Conservation (phyloP, 2,113 vertebrate genomes). For the Oreochromis aureus region DNA sequence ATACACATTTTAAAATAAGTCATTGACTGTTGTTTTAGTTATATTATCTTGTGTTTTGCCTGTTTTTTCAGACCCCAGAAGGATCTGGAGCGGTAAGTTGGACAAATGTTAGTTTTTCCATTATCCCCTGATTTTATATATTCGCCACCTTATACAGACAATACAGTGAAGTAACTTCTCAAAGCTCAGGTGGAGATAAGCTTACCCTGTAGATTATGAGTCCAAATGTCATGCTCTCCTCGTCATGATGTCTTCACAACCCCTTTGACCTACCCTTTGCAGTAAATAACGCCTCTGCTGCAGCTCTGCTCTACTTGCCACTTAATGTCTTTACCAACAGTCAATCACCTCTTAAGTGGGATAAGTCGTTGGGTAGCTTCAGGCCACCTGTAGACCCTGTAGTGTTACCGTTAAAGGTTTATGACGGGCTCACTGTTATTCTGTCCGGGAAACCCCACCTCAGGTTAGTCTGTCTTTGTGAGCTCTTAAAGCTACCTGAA, state of each 20-base stretch:
- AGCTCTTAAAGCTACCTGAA: neutral
- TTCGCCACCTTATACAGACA: neutral
- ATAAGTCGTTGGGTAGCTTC: neutral
- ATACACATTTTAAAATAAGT: neutral
- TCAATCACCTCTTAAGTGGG: slow-evolving; percentile 35
- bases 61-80: slow-evolving; percentile 69
- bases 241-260: neutral
- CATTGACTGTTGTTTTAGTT: slow-evolving; percentile 7
- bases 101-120: neutral
- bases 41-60: neutral
- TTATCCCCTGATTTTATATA: neutral
- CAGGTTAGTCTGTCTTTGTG: neutral
- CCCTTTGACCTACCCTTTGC: neutral
- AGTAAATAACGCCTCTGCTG: slow-evolving; percentile 1
- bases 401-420: slow-evolving; percentile 34
- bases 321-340: slow-evolving; percentile 32
- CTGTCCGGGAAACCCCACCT: neutral
- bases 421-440: neutral
- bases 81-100: slow-evolving; percentile 74
- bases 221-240: neutral
- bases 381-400: slow-evolving; percentile 24
- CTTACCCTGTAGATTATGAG: neutral
- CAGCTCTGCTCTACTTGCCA: neutral
- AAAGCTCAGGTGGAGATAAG: neutral
- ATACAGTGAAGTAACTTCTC: neutral